phyloP scores from a whole-genome alignment of 2,797 vertebrate genomes.

The Cuniculus paca region DNA sequence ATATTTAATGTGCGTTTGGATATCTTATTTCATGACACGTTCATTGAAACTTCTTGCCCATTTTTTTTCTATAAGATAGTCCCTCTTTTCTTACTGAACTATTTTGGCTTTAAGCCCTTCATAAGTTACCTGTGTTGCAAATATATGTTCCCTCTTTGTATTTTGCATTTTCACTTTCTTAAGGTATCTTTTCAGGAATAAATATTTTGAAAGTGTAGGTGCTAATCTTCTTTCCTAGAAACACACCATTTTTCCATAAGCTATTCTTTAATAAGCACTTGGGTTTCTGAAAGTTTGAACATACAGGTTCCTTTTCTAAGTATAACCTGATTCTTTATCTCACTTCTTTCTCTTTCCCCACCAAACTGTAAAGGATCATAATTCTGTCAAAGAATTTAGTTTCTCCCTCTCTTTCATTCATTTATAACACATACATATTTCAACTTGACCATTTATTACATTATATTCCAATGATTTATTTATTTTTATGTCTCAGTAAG shows the following conservation, averaged over 20 bases:
- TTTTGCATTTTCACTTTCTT: neutral
- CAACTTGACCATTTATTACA: neutral
- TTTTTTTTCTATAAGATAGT: neutral
- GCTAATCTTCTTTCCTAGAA: neutral
- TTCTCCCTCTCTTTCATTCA: neutral
- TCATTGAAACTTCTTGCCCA: neutral
- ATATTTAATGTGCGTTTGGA: neutral
- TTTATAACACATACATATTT: neutral
- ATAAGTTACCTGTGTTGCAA: neutral
- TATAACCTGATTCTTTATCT: neutral
- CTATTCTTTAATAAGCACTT: neutral
- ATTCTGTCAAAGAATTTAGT: neutral
- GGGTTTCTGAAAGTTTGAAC: slow-evolving; percentile 9
- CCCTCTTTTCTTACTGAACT: neutral
- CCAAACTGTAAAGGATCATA: neutral
- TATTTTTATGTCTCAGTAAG: neutral
- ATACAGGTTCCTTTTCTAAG: neutral
- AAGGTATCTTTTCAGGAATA: neutral
- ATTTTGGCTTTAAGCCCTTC: neutral
- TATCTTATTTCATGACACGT: neutral
- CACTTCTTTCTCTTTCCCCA: neutral
- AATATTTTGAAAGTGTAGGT: neutral
- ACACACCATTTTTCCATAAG: neutral
- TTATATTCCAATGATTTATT: neutral
- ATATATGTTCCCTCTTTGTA: neutral